A percentile compares a stretch with the other conserved stretches of the same genome.
These are phyloP conservation scores for Chloropsis hardwickii DNA, from an alignment of 2,113 vertebrate species.

Conservation along the genomic window DNA sequence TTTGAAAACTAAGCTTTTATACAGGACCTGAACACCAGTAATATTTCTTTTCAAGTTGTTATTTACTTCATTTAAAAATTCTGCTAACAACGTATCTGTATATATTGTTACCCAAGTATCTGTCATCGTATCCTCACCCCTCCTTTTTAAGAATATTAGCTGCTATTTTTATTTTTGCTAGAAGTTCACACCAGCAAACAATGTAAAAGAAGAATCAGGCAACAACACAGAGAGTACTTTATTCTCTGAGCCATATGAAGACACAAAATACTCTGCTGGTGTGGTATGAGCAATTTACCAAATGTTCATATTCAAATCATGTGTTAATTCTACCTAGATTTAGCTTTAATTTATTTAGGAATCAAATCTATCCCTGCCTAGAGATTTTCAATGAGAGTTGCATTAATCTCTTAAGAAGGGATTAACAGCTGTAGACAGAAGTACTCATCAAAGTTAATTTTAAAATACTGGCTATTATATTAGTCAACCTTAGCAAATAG, in stretches of 20 bases:
- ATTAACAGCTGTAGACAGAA: conserved; percentile 58
- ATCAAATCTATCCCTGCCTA: conserved; percentile 8
- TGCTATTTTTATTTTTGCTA: neutral
- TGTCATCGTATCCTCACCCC: accelerated
- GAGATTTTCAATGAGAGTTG: conserved; percentile 21
- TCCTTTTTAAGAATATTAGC: neutral
- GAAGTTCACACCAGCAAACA: neutral
- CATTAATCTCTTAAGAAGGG: conserved; percentile 55
- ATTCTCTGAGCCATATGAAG: neutral
- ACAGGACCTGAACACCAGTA: neutral
- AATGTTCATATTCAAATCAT: neutral
- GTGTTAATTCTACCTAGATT: conserved; percentile 36
- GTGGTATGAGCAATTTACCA: neutral
- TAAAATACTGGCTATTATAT: conserved; percentile 27
- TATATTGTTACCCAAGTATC: neutral
- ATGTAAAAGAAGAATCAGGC: neutral
- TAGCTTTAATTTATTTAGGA: conserved; percentile 48
- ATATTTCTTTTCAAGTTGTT: neutral
- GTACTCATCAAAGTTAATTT: conserved; percentile 50
- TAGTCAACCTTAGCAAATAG: neutral
- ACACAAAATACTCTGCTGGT: neutral
- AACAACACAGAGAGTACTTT: neutral
- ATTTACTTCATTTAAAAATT: neutral
- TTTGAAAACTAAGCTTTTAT: neutral
- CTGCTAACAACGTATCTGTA: neutral